Evolutionary conservation across 2,888 invertebrate genomes (phyloP), one percentile per base, ranked within the genome.

Genomic region (Hydropsyche betteni): DNA sequence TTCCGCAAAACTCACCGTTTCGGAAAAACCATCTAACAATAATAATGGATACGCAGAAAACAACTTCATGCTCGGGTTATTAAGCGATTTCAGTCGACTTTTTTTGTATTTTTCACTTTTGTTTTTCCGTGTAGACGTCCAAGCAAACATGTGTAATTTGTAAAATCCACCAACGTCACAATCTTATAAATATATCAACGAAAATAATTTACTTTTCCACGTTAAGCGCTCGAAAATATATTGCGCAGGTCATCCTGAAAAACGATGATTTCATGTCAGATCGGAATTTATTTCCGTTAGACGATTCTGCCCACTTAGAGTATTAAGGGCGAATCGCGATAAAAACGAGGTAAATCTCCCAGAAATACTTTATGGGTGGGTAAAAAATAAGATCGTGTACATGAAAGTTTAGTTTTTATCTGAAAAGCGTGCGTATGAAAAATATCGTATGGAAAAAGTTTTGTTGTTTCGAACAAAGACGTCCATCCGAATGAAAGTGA

Each of bases 11-110:
- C 8, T 24, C 24, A 58, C 24, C 16, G 16, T 24, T 14, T 16
- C 58, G 58, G 58, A 58, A 58, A 58, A 58, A 16, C 16, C 58
- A 58, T 58, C 58, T n/a, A 8, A 16, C 58, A 58, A 58, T 58
- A 44, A 53, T 53, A 58, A 58, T 24, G 24, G 58, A 58, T 14
- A 24, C 58, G 58, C 58, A 58, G 16, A 58, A 58, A 58, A 58
- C 58, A 58, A 58, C 58, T 58, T 58, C 58, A 58, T 58, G 58
- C 58, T 58, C 58, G 58, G 58, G 16, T 58, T n/a, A 58, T 58
- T 58, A 58, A 58, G 58, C 58, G 58, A 58, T 58, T 58, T 58
- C 24, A 16, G 58, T 16, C 24, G 24, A 44, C 44, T 44, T n/a
- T 53, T 53, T 53, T 53, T 16, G 53, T 53, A 14, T 58, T 16